Base-by-base conservation (phyloP, 2,797 vertebrate species). In the Hippoglossus hippoglossus region DNA sequence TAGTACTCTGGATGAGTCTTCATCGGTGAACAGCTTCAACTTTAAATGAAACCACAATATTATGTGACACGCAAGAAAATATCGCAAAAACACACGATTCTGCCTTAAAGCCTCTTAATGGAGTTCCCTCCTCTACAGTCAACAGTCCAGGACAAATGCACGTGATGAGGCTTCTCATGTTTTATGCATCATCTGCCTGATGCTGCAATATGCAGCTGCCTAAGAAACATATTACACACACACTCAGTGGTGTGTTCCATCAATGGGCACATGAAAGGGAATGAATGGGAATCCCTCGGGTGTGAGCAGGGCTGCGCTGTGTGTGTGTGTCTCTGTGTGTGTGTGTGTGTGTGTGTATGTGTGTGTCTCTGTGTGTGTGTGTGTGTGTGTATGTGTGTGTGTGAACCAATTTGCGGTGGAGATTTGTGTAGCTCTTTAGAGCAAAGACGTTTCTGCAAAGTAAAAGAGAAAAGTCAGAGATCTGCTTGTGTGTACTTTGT, bases 181-280 rank as follows among this genome's bases (percentile, higher is more conserved):
- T 36, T 80, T 61, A 78, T 75, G 25, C 56, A 77, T 71, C 50
- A 6, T 26, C 55, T 31, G 77, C 54, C 59, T 47, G 15, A 55
- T 46, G 41, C 41, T 15, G 41, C 16, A 46, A 18, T 11, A 36
- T 36, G 34, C 34, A 36, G 34, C 34, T 36, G 34, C 36, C 36
- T 39, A 12, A 12, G 21, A 39, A 61, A 82, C 8, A 52, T 28
- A 67, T 72, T 57, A 39, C 67, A 72, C 15, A 7, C 11, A 2
- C 55, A 66, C 7, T 74, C 62, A 80, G 67, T 11, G 2, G 21
- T 49, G 61, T 39, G 4, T 41, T 77, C 19, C 50, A 44, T 3
- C 5, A 10, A 49, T 21, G 36, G 39, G 66, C 15, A 56, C 15
- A 60, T 66, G 36, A 77, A 49, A 70, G 54, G 61, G 36, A 56